phyloP scores from a whole-genome alignment of 2,113 vertebrate genomes.

The Girardinichthys multiradiatus region DNA sequence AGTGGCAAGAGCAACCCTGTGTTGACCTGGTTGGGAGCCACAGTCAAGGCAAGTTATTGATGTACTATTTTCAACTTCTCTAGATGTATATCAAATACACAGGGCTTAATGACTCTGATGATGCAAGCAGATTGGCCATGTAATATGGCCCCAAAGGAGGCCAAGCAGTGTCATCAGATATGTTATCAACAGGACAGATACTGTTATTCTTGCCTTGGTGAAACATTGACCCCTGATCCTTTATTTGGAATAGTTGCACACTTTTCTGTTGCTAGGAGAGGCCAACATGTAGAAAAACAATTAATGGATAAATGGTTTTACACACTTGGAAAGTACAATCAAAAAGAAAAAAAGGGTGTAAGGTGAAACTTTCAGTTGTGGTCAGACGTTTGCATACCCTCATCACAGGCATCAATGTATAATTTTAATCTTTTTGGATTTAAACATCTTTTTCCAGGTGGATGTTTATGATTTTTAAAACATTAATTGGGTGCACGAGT shows the following conservation, averaged over 20 bases:
- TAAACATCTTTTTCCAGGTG: too few relatives aligned
- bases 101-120: background rate
- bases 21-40: conserved; percentile 76
- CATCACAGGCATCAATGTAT: too few relatives aligned
- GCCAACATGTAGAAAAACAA: background rate
- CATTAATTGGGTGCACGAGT: too few relatives aligned
- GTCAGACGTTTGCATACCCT: too few relatives aligned
- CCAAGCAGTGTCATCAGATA: conserved; percentile 66
- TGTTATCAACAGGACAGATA: conserved; percentile 57
- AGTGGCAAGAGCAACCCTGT: conserved; percentile 49
- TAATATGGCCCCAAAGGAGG: conserved; percentile 20
- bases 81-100: background rate
- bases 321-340: too few relatives aligned
- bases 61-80: background rate
- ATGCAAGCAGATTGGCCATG: conserved; percentile 19
- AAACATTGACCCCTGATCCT: conserved; percentile 53
- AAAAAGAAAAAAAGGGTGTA: too few relatives aligned
- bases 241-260: conserved; percentile 15
- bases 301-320: background rate
- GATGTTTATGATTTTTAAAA: too few relatives aligned
- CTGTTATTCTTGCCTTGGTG: conserved; percentile 62
- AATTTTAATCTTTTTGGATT: too few relatives aligned
- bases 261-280: conserved; percentile 1
- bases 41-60: conserved; percentile 65
- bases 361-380: too few relatives aligned